These are phyloP conservation scores for Benthosema pterotum DNA, from an alignment of 2,797 vertebrate species.

Conservation along the genomic window DNA sequence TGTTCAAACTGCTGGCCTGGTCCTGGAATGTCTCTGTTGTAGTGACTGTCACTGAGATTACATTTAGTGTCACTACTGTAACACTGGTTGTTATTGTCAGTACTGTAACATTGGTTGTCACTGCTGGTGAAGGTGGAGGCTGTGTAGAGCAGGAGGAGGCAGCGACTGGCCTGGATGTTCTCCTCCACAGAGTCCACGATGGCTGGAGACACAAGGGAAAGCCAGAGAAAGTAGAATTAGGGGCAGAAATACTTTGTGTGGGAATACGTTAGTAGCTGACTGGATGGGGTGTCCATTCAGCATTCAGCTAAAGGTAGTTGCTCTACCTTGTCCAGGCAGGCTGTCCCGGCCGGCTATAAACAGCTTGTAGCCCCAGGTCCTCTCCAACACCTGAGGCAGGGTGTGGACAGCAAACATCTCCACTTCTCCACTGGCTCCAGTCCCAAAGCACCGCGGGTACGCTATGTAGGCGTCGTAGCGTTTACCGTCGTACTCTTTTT, in stretches of 20 bases:
- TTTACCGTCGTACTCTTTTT: conserved; percentile 87
- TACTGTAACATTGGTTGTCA: too few species aligned
- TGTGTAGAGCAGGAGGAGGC: conserved; percentile 86
- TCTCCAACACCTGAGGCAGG: conserved; percentile 89
- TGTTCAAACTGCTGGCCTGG: conserved; percentile 78
- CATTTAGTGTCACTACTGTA: not conserved
- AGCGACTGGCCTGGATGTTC: conserved; percentile 86
- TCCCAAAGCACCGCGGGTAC: conserved; percentile 77
- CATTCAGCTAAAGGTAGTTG: too few species aligned
- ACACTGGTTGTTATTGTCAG: conserved; percentile 5
- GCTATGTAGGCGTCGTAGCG: conserved; percentile 90
- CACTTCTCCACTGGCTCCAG: conserved; percentile 68
- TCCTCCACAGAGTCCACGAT: conserved; percentile 81
- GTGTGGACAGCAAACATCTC: conserved; percentile 85
- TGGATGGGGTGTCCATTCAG: too few species aligned
- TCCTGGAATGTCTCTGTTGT: conserved; percentile 27
- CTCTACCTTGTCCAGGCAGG: conserved; percentile 88
- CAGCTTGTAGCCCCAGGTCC: conserved; percentile 87
- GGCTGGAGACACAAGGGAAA: conserved; percentile 72
- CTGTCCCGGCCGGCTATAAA: conserved; percentile 90
- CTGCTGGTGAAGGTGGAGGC: conserved; percentile 63
- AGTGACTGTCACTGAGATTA: not conserved
- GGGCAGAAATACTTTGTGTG: too few species aligned
- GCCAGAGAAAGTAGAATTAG: not conserved
- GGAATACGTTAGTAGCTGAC: too few species aligned